Conservation (phyloP, 2,888 invertebrate species). For the Nymphalis c-album region DNA sequence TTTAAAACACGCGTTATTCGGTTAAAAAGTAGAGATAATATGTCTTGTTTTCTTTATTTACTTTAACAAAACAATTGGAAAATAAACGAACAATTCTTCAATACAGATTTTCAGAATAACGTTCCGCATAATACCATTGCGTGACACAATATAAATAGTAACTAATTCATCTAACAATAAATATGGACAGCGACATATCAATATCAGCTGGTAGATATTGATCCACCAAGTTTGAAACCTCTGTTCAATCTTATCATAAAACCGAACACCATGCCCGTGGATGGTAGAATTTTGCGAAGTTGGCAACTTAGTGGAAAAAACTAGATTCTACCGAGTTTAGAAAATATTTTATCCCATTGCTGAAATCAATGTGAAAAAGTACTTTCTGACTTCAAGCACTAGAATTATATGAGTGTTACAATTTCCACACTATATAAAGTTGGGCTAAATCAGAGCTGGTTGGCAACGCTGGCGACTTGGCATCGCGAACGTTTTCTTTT, state of each 20-base stretch:
- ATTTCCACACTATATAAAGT: conserved; percentile 3
- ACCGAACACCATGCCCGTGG: too few species aligned
- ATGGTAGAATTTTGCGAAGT: too few species aligned
- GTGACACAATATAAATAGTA: too few species aligned
- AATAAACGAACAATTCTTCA: background rate
- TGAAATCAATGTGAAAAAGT: conserved; percentile 13
- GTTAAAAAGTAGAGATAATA: background rate
- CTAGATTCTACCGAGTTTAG: too few species aligned
- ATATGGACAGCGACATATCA: too few species aligned
- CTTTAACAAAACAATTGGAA: background rate
- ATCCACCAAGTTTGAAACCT: too few species aligned
- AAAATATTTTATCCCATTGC: background rate
- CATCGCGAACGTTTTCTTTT: background rate
- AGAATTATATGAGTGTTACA: background rate
- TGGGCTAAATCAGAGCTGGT: conserved; percentile 5
- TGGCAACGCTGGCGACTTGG: conserved; percentile 10
- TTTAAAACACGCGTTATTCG: background rate
- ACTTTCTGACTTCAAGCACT: background rate
- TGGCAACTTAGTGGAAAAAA: too few species aligned
- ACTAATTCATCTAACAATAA: too few species aligned
- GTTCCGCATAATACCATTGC: background rate
- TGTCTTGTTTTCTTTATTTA: background rate
- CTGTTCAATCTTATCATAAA: too few species aligned
- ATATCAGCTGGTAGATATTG: too few species aligned
- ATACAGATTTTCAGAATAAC: background rate